Conservation (phyloP, 2,113 vertebrate genomes). For the Salvelinus alpinus region DNA sequence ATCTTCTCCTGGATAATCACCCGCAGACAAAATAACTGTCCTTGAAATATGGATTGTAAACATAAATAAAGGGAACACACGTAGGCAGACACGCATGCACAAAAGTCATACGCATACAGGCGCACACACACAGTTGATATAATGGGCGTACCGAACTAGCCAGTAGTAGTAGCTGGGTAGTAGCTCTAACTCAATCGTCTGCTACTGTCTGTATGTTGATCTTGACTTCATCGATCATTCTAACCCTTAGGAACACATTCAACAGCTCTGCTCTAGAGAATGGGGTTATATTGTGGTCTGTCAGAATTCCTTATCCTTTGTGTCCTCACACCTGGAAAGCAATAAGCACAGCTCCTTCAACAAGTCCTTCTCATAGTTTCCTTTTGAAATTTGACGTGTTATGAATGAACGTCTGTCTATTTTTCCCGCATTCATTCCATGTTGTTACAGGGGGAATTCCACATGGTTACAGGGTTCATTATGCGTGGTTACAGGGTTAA, state of each 20-base stretch:
- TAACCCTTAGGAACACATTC: background rate
- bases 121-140: background rate
- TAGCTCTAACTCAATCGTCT: background rate
- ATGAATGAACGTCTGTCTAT: too few species aligned
- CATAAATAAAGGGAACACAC: background rate
- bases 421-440: too few species aligned
- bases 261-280: slow-evolving; percentile 12
- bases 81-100: background rate
- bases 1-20: slow-evolving; percentile 24
- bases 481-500: too few species aligned
- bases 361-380: too few species aligned
- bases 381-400: too few species aligned
- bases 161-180: too few species aligned
- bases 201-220: too few species aligned
- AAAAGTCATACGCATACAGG: background rate
- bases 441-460: too few species aligned
- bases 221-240: too few species aligned
- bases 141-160: too few species aligned
- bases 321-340: slow-evolving; percentile 57
- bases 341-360: slow-evolving; percentile 59
- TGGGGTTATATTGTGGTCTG: slow-evolving; percentile 29
- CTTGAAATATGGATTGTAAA: background rate
- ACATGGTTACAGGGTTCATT: too few species aligned
- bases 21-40: background rate
- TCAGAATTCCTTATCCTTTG: slow-evolving; percentile 57